phyloP scores from a whole-genome alignment of 64 coral and sea anemone genomes.

The Exaiptasia diaphana region DNA sequence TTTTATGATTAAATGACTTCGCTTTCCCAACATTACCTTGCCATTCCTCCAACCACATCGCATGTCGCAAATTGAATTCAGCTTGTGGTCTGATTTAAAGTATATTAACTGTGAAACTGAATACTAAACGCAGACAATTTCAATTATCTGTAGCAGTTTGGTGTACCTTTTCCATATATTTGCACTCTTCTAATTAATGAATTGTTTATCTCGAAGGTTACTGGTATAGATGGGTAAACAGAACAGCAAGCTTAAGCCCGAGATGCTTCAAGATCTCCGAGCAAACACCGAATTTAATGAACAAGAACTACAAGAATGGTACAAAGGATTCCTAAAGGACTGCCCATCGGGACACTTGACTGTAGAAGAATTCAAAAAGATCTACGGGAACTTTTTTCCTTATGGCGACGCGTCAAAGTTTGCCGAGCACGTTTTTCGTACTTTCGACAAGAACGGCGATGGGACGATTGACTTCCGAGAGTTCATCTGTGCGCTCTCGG shows the following conservation, averaged over 20 bases:
- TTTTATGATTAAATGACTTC: too few relatives aligned
- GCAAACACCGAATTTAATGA: constrained; percentile 55
- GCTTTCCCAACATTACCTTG: too few relatives aligned
- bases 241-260: constrained; percentile 71
- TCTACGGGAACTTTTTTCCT: constrained; percentile 75
- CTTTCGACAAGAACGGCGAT: constrained; percentile 61
- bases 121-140: too few relatives aligned
- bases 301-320: constrained; percentile 68
- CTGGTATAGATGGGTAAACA: constrained; percentile 62
- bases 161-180: too few relatives aligned
- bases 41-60: too few relatives aligned
- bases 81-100: too few relatives aligned
- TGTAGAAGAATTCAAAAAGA: constrained; percentile 71
- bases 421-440: constrained; percentile 72
- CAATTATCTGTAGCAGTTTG: too few relatives aligned
- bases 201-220: not conserved
- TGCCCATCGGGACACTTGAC: constrained; percentile 51
- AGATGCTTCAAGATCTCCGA: constrained; percentile 37
- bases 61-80: too few relatives aligned
- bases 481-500: constrained; percentile 70
- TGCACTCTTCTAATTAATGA: too few relatives aligned
- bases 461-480: constrained; percentile 70
- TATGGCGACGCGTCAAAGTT: constrained; percentile 77
- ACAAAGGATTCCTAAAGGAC: constrained; percentile 73
- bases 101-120: too few relatives aligned